These are phyloP conservation scores for Sebastes hubbsi DNA, from an alignment of 2,797 vertebrate species.

Conservation along the genomic window DNA sequence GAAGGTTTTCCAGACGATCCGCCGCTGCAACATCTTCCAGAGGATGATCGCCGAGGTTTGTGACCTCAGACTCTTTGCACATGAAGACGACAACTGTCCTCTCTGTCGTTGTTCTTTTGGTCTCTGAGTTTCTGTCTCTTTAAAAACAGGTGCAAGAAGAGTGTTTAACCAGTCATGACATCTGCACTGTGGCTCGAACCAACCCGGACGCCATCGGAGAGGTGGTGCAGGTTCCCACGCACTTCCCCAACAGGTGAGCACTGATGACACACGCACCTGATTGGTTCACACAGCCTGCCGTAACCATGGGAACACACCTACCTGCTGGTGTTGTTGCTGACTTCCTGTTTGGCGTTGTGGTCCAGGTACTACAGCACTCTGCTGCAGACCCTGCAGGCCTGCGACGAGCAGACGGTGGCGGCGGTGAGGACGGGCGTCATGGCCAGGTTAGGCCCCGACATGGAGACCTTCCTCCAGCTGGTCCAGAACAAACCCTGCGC, in stretches of 20 bases:
- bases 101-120: not conserved
- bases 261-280: not conserved
- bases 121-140: not conserved
- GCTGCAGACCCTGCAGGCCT: slow-evolving; percentile 88
- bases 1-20: slow-evolving; percentile 91
- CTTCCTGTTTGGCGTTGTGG: not conserved
- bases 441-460: slow-evolving; percentile 89
- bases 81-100: too few relatives aligned
- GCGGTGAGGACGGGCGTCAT: slow-evolving; percentile 87
- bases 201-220: slow-evolving; percentile 94
- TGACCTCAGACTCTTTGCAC: not conserved
- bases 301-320: not conserved
- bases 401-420: slow-evolving; percentile 89
- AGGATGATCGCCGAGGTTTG: slow-evolving; percentile 91
- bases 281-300: not conserved
- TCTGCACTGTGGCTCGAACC: slow-evolving; percentile 88
- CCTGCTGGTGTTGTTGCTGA: not conserved
- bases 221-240: slow-evolving; percentile 90
- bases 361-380: slow-evolving; percentile 94
- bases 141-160: slow-evolving; percentile 87
- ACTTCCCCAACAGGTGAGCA: slow-evolving; percentile 92
- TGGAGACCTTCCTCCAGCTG: slow-evolving; percentile 91
- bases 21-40: slow-evolving; percentile 93
- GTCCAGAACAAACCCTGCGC: slow-evolving; percentile 90
- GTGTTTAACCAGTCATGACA: slow-evolving; percentile 91